A percentile compares a stretch with the other conserved stretches of the same genome.
These are phyloP conservation scores for Clivina fossor DNA, from an alignment of 2,888 invertebrate species.

Conservation along the genomic window DNA sequence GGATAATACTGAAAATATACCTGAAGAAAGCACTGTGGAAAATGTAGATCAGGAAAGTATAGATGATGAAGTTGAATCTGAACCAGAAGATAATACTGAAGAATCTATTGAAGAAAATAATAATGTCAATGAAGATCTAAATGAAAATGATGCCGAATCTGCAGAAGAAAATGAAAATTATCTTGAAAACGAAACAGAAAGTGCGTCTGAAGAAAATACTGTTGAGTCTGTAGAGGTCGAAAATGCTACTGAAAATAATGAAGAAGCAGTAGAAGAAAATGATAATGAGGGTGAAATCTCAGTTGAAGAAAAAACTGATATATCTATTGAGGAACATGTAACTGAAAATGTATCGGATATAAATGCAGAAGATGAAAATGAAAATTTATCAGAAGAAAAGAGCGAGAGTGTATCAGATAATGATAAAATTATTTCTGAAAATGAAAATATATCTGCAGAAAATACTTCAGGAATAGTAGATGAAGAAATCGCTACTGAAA, in stretches of 20 bases:
- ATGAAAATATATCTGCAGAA: too few relatives aligned
- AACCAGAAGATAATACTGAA: neutral
- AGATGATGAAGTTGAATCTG: constrained; percentile 1
- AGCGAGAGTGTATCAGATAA: too few relatives aligned
- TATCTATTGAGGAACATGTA: too few relatives aligned
- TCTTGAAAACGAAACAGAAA: neutral
- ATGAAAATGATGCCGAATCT: neutral
- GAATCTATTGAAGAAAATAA: constrained; percentile 3
- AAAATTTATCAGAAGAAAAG: too few relatives aligned
- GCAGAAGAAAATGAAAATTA: neutral
- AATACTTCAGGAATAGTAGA: too few relatives aligned
- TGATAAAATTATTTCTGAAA: too few relatives aligned
- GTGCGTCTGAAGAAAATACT: neutral
- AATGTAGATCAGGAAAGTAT: neutral
- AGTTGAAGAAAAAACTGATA: too few relatives aligned
- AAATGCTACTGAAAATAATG: neutral
- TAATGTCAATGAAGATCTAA: neutral
- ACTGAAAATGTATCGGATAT: too few relatives aligned
- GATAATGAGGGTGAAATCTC: neutral
- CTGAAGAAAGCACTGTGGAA: neutral
- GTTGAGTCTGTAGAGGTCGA: neutral
- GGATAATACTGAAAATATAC: neutral
- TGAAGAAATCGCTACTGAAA: neutral
- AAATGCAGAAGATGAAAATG: too few relatives aligned
- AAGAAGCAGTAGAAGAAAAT: neutral